Percentiles rank a stretch among this genome's conserved stretches.
Evolutionary conservation across 1,140 invertebrate genomes (phyloP).

Genomic region (Eurosta solidaginis): DNA sequence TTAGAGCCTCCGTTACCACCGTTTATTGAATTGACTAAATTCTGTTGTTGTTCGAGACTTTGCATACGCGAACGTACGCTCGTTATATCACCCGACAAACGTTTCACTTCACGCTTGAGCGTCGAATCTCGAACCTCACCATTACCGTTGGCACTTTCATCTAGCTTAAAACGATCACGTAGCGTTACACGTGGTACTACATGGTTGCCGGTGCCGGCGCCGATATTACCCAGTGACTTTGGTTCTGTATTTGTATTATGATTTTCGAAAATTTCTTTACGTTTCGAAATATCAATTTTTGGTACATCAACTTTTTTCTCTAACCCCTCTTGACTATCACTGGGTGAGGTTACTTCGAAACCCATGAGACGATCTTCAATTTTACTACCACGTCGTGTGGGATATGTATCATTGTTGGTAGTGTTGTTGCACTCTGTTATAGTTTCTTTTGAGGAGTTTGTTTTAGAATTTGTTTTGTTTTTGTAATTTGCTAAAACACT

Average conservation of each 20-base stretch:
- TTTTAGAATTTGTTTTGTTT: neutral
- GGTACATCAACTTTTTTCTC: slow-evolving; percentile 66
- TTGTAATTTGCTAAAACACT: slow-evolving; percentile 20
- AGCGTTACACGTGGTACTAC: slow-evolving; percentile 45
- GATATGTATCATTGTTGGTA: slow-evolving; percentile 37
- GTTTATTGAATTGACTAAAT: slow-evolving; percentile 53
- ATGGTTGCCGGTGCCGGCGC: neutral
- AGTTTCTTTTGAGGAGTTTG: slow-evolving; percentile 14
- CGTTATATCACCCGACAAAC: slow-evolving; percentile 67
- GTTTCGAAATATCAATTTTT: slow-evolving; percentile 80
- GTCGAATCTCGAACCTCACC: slow-evolving; percentile 37
- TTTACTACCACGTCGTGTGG: slow-evolving; percentile 51
- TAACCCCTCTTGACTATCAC: slow-evolving; percentile 56
- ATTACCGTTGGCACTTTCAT: slow-evolving; percentile 39
- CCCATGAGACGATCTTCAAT: slow-evolving; percentile 56
- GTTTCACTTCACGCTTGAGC: slow-evolving; percentile 61
- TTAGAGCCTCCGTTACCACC: slow-evolving; percentile 43
- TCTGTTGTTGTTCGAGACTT: slow-evolving; percentile 67
- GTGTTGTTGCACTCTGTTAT: slow-evolving; percentile 1
- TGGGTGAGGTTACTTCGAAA: slow-evolving; percentile 56
- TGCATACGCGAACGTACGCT: slow-evolving; percentile 68
- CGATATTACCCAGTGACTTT: slow-evolving; percentile 45
- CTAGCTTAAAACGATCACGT: slow-evolving; percentile 43
- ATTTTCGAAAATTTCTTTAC: slow-evolving; percentile 80
- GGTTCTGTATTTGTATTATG: slow-evolving; percentile 44